These are phyloP conservation scores for Eupsilia transversa DNA, from an alignment of 2,888 invertebrate genomes.

Conservation along the genomic window DNA sequence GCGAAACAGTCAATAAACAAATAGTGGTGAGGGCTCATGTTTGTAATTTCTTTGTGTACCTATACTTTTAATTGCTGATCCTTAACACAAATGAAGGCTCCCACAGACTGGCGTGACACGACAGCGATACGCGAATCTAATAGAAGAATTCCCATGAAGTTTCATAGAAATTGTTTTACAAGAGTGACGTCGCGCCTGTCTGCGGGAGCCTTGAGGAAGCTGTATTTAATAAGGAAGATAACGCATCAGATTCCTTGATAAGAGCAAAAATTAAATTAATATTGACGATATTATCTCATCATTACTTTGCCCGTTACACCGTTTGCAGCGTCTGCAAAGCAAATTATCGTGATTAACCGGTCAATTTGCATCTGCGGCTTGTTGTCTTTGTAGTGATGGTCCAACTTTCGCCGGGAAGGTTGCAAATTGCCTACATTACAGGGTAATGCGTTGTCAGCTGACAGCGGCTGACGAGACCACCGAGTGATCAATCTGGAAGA, in stretches of 20 bases:
- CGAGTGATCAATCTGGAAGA: constrained; percentile 57
- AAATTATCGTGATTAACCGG: constrained; percentile 61
- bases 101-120: no score
- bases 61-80: not conserved
- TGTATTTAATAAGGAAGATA: constrained; percentile 9
- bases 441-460: constrained; percentile 66
- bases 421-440: constrained; percentile 74
- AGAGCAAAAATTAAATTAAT: constrained; percentile 18
- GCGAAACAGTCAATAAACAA: not conserved
- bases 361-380: constrained; percentile 60
- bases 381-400: constrained; percentile 59
- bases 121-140: no score
- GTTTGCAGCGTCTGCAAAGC: constrained; percentile 34
- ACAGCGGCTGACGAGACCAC: constrained; percentile 62
- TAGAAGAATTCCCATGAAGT: no score
- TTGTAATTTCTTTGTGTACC: not conserved
- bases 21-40: not conserved
- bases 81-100: not conserved
- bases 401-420: constrained; percentile 61
- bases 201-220: no score
- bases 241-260: constrained; percentile 27
- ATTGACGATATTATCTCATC: constrained; percentile 38
- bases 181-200: no score
- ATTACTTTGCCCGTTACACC: constrained; percentile 13
- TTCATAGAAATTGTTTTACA: no score